phyloP scores from a whole-genome alignment of 2,113 vertebrate genomes.

The Neoarius graeffei region DNA sequence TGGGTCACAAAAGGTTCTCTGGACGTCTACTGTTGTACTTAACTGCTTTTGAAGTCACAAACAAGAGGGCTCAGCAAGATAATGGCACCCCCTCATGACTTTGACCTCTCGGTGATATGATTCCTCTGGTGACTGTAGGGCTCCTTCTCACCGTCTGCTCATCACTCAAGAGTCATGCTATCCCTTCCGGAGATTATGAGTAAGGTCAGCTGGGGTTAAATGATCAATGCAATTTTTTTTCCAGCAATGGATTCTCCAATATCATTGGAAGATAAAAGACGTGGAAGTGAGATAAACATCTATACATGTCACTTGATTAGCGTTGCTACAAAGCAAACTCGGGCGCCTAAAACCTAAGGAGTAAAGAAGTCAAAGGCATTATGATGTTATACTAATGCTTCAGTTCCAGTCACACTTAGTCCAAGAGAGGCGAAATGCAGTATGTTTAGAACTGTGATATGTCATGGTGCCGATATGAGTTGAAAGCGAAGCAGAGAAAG shows the following conservation, averaged over 20 bases:
- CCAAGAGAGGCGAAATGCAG: conserved; percentile 38
- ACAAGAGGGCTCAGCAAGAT: conserved; percentile 54
- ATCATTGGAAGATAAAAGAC: conserved; percentile 41
- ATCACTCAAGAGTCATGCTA: conserved; percentile 54
- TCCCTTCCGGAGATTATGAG: conserved; percentile 55
- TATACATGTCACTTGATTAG: conserved; percentile 34
- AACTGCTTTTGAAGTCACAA: conserved; percentile 61
- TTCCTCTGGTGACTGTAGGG: conserved; percentile 52
- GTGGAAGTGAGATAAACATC: conserved; percentile 45
- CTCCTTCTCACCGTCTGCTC: conserved; percentile 46
- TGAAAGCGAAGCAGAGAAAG: conserved; percentile 60
- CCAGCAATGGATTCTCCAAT: conserved; percentile 39
- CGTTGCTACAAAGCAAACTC: conserved; percentile 6
- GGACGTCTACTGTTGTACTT: conserved; percentile 56
- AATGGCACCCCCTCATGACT: conserved; percentile 53
- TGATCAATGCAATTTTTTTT: conserved; percentile 53
- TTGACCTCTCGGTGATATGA: conserved; percentile 52
- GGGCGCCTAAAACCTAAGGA: neutral
- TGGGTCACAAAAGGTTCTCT: conserved; percentile 57
- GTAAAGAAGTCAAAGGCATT: conserved; percentile 23
- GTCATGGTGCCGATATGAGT: conserved; percentile 60
- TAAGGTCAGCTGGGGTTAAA: conserved; percentile 52
- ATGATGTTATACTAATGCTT: neutral
- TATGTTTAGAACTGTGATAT: conserved; percentile 60
- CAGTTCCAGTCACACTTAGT: conserved; percentile 44